Evolutionary conservation across 2,113 vertebrate genomes (phyloP), one percentile per base, ranked within the genome.

Genomic region (Cyanoramphus novaezelandiae): DNA sequence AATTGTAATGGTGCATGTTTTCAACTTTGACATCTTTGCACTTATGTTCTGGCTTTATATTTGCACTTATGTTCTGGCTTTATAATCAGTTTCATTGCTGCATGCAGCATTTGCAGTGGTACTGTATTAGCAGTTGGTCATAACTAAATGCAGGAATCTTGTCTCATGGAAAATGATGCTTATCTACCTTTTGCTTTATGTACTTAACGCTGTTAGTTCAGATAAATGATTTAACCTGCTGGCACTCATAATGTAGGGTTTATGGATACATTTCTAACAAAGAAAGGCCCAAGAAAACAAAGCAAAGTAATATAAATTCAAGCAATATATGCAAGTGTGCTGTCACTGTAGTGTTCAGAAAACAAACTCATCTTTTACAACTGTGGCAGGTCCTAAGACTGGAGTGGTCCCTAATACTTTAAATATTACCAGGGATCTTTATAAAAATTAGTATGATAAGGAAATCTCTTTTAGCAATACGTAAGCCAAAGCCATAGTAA

Each of bases 121-220:
- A 43, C 53, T 72, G 53, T 79, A 62, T 81, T 72, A 95, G 49
- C 64, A 82, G 27, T 74, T 82, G 72, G 49, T 94, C 47, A 3
- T 77, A 91, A n/a, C 9, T 52, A 70, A 96, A 28, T 75, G 8
- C 35, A 90, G 23, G 23, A 90, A 20, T 91, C 69, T 50, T 79
- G 55, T 63, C 50, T 86, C 35, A 28, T 53, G 67, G n/a, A 57
- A 85, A 57, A 64, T 68, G 12, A 35, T 82, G 79, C 31, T 72
- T 92, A n/a, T 43, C 47, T 94, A 29, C 46, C 47, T 97, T 95
- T 70, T 89, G 50, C 47, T 91, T 93, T 96, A 70, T 97, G 46
- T 57, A 52, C 31, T 88, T 92, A 28, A 24, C 2, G 7, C 63
- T 59, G 3, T 89, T 59, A 60, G 78, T 92, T 90, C 62, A 46